Percentiles rank a stretch among this genome's conserved stretches.
phyloP scores from a whole-genome alignment of 2,888 invertebrate species.

The Eupithecia inturbata region DNA sequence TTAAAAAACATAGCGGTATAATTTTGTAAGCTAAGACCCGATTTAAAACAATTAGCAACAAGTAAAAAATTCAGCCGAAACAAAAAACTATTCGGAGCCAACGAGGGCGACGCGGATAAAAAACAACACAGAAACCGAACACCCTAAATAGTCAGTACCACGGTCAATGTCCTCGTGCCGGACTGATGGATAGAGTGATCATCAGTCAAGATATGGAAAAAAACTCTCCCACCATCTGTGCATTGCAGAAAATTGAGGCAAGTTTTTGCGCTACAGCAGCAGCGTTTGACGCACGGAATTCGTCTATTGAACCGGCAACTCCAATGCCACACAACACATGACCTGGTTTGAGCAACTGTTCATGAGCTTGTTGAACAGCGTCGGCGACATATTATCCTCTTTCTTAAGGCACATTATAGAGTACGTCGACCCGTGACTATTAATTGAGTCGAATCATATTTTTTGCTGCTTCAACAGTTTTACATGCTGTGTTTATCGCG shows the following conservation, averaged over 20 bases:
- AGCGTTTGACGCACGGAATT: conserved; percentile 60
- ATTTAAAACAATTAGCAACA: conserved; percentile 12
- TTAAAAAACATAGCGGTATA: conserved; percentile 2
- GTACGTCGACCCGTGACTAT: conserved; percentile 65
- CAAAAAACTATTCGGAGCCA: conserved; percentile 22
- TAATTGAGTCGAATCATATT: conserved; percentile 44
- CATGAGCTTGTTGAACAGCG: conserved; percentile 59
- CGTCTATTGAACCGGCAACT: conserved; percentile 64
- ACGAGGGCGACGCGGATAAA: conserved; percentile 24
- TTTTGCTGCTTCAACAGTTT: conserved; percentile 25
- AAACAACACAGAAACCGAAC: conserved; percentile 59
- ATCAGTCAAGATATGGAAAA: conserved; percentile 73
- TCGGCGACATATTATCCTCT: conserved; percentile 66
- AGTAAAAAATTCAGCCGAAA: conserved; percentile 17
- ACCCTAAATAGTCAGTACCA: conserved; percentile 70
- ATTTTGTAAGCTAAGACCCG: conserved; percentile 6
- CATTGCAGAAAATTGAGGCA: conserved; percentile 71
- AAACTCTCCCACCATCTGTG: conserved; percentile 69
- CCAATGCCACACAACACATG: conserved; percentile 59
- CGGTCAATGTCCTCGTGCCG: conserved; percentile 79
- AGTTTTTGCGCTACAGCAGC: conserved; percentile 66
- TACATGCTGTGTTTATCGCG: conserved; percentile 18
- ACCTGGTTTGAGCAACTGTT: conserved; percentile 60
- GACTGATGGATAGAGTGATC: conserved; percentile 70
- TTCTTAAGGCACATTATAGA: conserved; percentile 60